Evolutionary conservation across 2,797 vertebrate genomes (phyloP).

Genomic region (Syndactyla subalaris): DNA sequence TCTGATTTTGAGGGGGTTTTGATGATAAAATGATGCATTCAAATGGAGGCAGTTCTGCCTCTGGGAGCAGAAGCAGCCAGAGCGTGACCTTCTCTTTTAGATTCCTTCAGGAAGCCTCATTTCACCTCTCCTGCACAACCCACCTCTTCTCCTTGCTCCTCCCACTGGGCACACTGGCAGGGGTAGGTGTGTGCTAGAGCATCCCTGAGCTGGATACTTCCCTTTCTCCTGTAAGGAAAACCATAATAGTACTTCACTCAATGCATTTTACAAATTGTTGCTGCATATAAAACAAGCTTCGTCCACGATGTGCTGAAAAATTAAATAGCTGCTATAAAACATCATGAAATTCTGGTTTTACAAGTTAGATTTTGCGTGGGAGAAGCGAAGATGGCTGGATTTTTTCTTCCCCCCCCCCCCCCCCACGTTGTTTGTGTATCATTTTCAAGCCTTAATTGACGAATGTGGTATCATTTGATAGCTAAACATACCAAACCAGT

Average conservation of each 20-base stretch:
- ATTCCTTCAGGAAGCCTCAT: neutral
- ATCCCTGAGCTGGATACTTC: neutral
- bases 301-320: neutral
- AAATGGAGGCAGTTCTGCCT: neutral
- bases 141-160: neutral
- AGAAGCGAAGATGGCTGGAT: neutral
- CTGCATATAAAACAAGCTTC: neutral
- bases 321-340: neutral
- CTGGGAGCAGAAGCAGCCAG: neutral
- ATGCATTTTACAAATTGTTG: neutral
- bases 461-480: neutral
- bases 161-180: neutral
- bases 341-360: neutral
- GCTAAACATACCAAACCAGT: neutral
- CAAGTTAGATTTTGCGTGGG: neutral
- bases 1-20: neutral
- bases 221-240: neutral
- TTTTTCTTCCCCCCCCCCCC: neutral
- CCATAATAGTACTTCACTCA: neutral
- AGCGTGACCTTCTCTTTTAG: neutral
- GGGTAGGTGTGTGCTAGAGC: accelerated
- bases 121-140: neutral
- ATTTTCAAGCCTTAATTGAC: neutral
- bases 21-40: neutral
- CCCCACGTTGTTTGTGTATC: neutral